Percentiles rank a stretch among this genome's conserved stretches.
phyloP scores from a whole-genome alignment of 2,888 invertebrate species.

The Falcaria lacertinaria region DNA sequence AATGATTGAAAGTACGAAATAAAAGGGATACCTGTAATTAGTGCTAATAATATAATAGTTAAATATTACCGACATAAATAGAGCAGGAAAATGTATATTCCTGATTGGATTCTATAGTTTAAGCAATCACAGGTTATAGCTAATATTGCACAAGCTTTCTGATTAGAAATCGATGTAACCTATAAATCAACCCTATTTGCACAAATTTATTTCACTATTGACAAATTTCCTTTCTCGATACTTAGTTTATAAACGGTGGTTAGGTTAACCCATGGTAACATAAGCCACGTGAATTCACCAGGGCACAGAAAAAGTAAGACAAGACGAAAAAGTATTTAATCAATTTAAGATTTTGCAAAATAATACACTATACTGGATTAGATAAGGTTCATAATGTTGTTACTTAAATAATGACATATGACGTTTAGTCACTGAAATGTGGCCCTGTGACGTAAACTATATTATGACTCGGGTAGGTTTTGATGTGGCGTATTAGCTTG shows the following conservation, averaged over 20 bases:
- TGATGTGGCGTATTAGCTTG: conserved; percentile 73
- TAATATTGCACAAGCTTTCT: no score
- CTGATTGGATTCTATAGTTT: no score
- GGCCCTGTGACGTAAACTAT: conserved; percentile 53
- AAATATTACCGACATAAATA: no score
- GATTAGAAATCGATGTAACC: no score
- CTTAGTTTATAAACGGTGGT: conserved; percentile 42
- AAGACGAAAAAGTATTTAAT: conserved; percentile 2
- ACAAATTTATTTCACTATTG: conserved; percentile 22
- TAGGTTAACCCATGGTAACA: conserved; percentile 50
- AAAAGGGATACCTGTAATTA: no score
- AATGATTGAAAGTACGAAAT: no score
- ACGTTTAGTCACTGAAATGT: conserved; percentile 13
- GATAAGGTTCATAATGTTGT: conserved; percentile 21
- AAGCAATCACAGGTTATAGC: no score
- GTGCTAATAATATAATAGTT: no score
- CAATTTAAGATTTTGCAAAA: neutral
- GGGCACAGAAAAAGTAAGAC: conserved; percentile 33
- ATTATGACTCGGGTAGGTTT: conserved; percentile 62
- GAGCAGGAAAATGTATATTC: no score
- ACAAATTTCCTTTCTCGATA: conserved; percentile 32
- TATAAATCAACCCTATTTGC: conserved; percentile 4
- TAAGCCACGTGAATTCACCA: conserved; percentile 51
- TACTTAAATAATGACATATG: conserved; percentile 15
- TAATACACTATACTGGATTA: conserved; percentile 7